Conservation (phyloP, 2,888 invertebrate genomes). For the Caenorhabditis panamensis region DNA sequence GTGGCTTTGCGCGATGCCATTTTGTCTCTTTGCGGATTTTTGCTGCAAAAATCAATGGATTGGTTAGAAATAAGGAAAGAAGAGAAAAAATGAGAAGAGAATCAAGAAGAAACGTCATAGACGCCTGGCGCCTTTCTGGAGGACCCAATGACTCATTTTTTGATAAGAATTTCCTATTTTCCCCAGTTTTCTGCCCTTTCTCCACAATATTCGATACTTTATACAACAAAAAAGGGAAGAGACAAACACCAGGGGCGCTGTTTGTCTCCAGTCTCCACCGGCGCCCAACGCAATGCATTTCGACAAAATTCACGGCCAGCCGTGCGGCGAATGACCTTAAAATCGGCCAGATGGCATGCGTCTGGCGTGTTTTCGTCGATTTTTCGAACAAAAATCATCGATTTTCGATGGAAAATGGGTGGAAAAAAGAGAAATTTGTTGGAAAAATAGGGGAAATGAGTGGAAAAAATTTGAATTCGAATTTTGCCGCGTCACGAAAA, state of each 20-base stretch:
- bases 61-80: not conserved
- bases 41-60: not conserved
- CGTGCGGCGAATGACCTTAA: conserved; percentile 46
- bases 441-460: too few relatives aligned
- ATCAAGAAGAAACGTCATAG: conserved; percentile 14
- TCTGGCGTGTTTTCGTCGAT: conserved; percentile 1
- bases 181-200: not conserved
- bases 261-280: conserved; percentile 34
- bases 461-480: not conserved
- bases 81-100: not conserved
- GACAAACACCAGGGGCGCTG: conserved; percentile 21
- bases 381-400: not conserved
- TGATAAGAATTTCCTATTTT: conserved; percentile 4
- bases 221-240: conserved; percentile 4
- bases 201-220: not conserved
- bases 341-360: conserved; percentile 34
- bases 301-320: conserved; percentile 15
- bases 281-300: too few relatives aligned
- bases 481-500: not conserved
- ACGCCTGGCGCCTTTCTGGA: too few relatives aligned
- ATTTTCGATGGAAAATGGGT: not conserved
- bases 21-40: not conserved
- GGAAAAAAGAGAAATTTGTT: not conserved
- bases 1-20: conserved; percentile 48
- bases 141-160: conserved; percentile 36